Conservation (phyloP, 2,113 vertebrate genomes). For the Erinaceus europaeus region DNA sequence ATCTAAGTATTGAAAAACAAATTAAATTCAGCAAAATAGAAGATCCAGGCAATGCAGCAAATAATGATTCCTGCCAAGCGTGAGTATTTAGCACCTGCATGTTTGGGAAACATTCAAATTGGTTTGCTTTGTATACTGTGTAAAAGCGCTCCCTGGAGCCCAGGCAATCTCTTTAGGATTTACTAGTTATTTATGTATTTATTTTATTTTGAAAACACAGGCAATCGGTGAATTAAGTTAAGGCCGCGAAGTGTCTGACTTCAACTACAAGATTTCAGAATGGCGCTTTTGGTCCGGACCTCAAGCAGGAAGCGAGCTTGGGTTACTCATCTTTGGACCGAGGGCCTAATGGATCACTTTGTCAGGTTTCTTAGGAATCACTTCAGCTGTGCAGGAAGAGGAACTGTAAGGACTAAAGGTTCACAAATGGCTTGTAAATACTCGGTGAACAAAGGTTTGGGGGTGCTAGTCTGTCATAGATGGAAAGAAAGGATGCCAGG, state of each 20-base stretch:
- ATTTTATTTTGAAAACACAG: conserved; percentile 64
- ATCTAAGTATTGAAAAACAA: conserved; percentile 70
- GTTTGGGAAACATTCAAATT: conserved; percentile 74
- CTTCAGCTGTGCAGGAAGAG: conserved; percentile 56
- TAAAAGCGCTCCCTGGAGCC: conserved; percentile 51
- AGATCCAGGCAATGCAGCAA: conserved; percentile 69
- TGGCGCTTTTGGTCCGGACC: conserved; percentile 49
- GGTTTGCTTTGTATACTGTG: conserved; percentile 66
- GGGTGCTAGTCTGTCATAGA: conserved; percentile 51
- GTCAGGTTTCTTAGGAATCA: conserved; percentile 63
- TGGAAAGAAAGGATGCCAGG: conserved; percentile 40
- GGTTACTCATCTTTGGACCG: conserved; percentile 60
- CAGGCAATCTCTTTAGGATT: conserved; percentile 60
- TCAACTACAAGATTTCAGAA: conserved; percentile 10
- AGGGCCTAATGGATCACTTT: conserved; percentile 61
- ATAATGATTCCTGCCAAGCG: conserved; percentile 75
- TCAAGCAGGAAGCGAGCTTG: conserved; percentile 32
- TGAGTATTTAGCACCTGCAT: conserved; percentile 75
- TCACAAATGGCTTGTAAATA: conserved; percentile 75
- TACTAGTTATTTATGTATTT: conserved; percentile 67
- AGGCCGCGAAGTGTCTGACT: conserved; percentile 27
- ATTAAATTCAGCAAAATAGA: conserved; percentile 74
- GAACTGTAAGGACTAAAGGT: conserved; percentile 61
- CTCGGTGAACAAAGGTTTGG: conserved; percentile 64
- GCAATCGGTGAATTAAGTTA: conserved; percentile 57